Base-by-base conservation (phyloP, 2,797 vertebrate genomes). In the Limosa lapponica region DNA sequence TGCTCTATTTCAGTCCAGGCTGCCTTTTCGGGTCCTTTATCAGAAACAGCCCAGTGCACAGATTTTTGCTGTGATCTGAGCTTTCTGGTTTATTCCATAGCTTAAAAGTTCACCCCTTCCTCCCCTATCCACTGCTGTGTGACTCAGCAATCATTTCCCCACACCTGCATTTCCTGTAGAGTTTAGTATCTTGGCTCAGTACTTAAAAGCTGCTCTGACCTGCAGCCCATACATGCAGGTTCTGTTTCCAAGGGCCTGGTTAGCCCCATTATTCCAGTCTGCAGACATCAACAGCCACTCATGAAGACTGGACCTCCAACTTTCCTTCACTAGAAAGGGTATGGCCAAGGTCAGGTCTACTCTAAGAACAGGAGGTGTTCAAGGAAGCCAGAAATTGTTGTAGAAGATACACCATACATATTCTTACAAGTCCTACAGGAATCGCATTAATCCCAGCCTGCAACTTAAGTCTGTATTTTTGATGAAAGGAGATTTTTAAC, bases 181-280 rank as follows among this genome's bases (percentile, higher is more conserved):
- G 25, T 28, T 83, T 18, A 36, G 16, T 18, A n/a, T 30, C 78
- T 87, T 36, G 23, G 78, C 57, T 92, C 78, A 87, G 66, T 12
- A 10, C 28, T 48, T 19, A 6, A 32, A 59, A 72, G 48, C 66
- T 72, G 61, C 44, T 82, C 81, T 67, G 57, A 83, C 59, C 69
- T 4, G 2, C 71, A 85, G 85, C 72, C 75, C 85, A 82, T 46
- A 13, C 48, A 41, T 5, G 17, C 27, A 80, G 43, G 43, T 13
- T 58, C n/a, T 39, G 48, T 8, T 82, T 81, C 78, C 93, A 82
- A 59, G 41, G 16, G 30, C 43, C 77, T 57, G 49, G 44, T 10
- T 11, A 24, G 27, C 24, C 20, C n/a, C 0, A 0, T 43, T 69
- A 19, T 7, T 27, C 51, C 65, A 44, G 11, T 2, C 43, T 74